A percentile compares a stretch with the other conserved stretches of the same genome.
Conservation (phyloP, 2,113 vertebrate genomes). For the Cavia aperea region DNA sequence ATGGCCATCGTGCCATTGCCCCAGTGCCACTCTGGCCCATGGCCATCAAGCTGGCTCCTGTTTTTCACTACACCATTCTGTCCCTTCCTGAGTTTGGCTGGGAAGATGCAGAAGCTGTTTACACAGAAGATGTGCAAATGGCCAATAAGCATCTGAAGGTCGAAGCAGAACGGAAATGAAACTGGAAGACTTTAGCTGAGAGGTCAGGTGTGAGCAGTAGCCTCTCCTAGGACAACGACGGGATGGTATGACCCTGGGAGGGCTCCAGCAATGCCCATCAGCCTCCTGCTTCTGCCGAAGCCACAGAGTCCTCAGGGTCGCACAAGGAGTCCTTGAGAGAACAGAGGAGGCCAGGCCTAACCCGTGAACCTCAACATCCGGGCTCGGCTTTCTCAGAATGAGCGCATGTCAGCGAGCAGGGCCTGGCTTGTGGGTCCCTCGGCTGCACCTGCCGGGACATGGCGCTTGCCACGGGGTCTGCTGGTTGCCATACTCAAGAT, state of each 20-base stretch:
- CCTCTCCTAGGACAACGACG: rapidly evolving
- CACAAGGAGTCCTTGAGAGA: neutral
- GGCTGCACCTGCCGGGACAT: neutral
- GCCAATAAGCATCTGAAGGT: neutral
- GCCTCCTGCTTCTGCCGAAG: neutral
- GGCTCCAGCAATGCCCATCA: rapidly evolving
- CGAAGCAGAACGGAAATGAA: neutral
- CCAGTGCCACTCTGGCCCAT: neutral
- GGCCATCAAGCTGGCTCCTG: neutral
- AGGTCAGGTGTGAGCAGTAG: neutral
- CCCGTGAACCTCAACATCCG: too few relatives aligned
- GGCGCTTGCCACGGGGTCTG: neutral
- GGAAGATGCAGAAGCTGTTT: neutral
- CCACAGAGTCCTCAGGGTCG: rapidly evolving
- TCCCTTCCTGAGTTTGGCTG: neutral
- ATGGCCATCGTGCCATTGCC: neutral
- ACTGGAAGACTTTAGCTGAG: neutral
- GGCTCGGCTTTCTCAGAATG: rapidly evolving
- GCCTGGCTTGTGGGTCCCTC: neutral
- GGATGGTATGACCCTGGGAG: neutral
- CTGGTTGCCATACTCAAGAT: neutral
- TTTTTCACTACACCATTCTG: neutral
- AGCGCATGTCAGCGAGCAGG: neutral
- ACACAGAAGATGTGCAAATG: neutral
- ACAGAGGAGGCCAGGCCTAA: neutral